Percentiles rank a stretch among this genome's conserved stretches.
phyloP scores from a whole-genome alignment of 2,113 vertebrate species.

The Perccottus glenii region DNA sequence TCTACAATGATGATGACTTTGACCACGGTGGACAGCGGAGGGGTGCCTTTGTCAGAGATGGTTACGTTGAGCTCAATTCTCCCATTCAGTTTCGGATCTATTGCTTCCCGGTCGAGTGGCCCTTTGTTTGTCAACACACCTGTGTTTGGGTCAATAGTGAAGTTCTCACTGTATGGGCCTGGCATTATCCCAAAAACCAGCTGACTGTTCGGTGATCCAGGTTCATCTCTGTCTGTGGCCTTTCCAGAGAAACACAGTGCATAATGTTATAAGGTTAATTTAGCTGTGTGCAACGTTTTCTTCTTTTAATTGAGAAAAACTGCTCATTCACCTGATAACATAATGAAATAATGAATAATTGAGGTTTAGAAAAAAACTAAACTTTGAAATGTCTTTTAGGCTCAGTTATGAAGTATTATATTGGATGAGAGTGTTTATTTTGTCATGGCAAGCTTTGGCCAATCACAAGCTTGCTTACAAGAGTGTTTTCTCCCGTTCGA shows the following conservation, averaged over 20 bases:
- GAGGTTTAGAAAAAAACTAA: no score
- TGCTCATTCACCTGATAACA: no score
- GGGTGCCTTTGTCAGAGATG: constrained; percentile 82
- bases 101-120: constrained; percentile 83
- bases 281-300: not conserved
- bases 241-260: constrained; percentile 51
- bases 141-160: constrained; percentile 75
- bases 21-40: constrained; percentile 52
- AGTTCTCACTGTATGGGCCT: constrained; percentile 81
- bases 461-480: no score
- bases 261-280: not conserved
- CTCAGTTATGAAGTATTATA: no score
- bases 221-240: constrained; percentile 87
- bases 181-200: constrained; percentile 78
- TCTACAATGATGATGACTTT: constrained; percentile 82
- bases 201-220: constrained; percentile 78
- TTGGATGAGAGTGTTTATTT: no score
- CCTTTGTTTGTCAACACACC: constrained; percentile 77
- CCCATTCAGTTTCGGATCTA: constrained; percentile 74
- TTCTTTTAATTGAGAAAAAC: no score
- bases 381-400: no score
- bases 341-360: no score
- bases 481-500: no score
- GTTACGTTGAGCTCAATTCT: constrained; percentile 78
- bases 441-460: no score